Base-by-base conservation (phyloP, 2,797 vertebrate species). In the Danio jaintianensis region DNA sequence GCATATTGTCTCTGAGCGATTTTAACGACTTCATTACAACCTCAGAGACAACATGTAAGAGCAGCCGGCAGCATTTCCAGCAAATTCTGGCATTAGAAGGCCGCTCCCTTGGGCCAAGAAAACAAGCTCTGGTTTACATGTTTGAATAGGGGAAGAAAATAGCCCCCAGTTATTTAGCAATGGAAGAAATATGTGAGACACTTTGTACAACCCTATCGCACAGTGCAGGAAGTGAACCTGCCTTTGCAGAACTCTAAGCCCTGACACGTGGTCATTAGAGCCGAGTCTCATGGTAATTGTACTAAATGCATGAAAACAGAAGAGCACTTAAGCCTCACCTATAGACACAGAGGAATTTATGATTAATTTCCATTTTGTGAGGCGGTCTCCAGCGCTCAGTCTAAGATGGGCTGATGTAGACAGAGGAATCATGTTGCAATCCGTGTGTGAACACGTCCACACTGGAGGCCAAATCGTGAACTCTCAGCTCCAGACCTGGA, bases 21-120 rank as follows among this genome's bases (percentile, higher is more conserved):
- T 79, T 80, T 92, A 93, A 93, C 92, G 87, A 88, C 91, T 92
- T 92, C 90, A 93, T 93, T 92, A 92, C 89, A 89, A 87, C 62
- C 88, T 89, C 86, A 6, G 83, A 86, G 86, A 84, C 90, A 87
- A 92, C 91, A 90, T 90, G 91, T 92, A 90, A 87, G 8, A 42
- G 91, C 90, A 92, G 90, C 89, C 90, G 90, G 84, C 87, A 81
- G 55, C 52, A 29, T 71, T 84, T 66, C 38, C 66, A 80, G 82
- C 82, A 56, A 82, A 75, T 0, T 70, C 71, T 82, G 85, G 86
- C 82, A 87, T 84, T 82, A 75, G 81, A 75, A 76, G 59, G 72
- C 80, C 50, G 5, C 52, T 66, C 82, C 82, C 62, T 63, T 43
- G 73, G 85, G 82, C 81, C 76, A 85, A 85, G 81, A 86, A 84